Conservation (phyloP, 2,797 vertebrate species). For the Smutsia temminckii region DNA sequence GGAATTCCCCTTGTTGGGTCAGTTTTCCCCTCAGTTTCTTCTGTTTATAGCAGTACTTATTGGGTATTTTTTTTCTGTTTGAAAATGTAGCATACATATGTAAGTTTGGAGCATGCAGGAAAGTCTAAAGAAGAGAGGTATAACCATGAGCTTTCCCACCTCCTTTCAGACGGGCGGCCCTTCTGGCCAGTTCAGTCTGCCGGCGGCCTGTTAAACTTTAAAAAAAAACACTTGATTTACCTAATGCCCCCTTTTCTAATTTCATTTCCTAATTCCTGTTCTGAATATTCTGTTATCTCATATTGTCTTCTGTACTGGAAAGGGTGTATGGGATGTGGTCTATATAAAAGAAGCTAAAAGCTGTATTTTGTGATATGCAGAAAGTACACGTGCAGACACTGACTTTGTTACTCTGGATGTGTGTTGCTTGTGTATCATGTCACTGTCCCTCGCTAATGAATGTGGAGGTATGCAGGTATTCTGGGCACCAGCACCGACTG, state of each 20-base stretch:
- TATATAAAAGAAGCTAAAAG: background rate
- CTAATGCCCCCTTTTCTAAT: background rate
- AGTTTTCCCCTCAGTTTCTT: background rate
- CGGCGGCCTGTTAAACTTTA: too few species aligned
- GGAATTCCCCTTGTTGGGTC: background rate
- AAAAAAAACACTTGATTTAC: background rate
- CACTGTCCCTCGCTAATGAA: background rate
- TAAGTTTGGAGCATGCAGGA: background rate
- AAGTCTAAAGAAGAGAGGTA: background rate
- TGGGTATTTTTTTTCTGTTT: background rate
- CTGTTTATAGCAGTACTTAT: background rate
- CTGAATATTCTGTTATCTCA: background rate
- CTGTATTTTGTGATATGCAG: background rate
- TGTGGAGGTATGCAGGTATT: background rate
- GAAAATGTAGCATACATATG: background rate
- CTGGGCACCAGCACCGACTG: background rate
- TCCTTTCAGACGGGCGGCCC: background rate
- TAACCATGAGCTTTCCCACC: rapidly evolving
- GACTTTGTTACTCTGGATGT: background rate
- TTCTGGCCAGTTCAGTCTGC: too few species aligned
- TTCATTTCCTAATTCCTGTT: background rate
- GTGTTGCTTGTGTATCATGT: background rate
- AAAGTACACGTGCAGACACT: background rate
- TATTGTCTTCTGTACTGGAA: background rate
- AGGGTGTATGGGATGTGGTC: background rate